Base-by-base conservation (phyloP, 2,888 invertebrate species). In the Sphinx pinastri region DNA sequence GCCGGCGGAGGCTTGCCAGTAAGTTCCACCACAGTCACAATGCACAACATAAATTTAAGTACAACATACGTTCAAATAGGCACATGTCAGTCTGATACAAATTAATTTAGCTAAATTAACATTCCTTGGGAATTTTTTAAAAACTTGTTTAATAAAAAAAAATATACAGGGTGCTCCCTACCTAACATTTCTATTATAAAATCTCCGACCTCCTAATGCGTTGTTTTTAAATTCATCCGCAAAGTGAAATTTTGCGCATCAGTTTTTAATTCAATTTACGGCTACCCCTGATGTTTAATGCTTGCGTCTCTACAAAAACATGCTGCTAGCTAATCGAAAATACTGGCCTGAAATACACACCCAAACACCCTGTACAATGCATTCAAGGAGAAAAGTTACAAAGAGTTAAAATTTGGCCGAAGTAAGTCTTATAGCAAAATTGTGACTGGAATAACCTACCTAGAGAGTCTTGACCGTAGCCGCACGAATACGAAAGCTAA, bases 1-100 rank as follows among this genome's bases (percentile, higher is more conserved):
- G 88, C 88, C 86, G 81, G 86, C 84, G 81, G 77, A 86, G 89
- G 88, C 89, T 81, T 88, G 88, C 86, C 87, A 84, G 81, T 84
- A 76, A 81, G 82, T 86, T 86, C 86, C 81, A 84, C 84, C 80
- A 78, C 78, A 86, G 84, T 80, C 80, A 79, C 78, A 85, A 84
- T 86, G 88, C 89, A 85, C 88, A 83, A 83, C 78, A 87, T 84
- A 79, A 81, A 84, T 81, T 88, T 91, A 92, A 92, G 92, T 92
- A 92, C 92, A 86, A 79, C 77, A 81, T 85, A 85, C 81, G 79
- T 76, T 78, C 79, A 77, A 79, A 78, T 81, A 90, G 86, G 87
- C 88, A 91, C 88, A 83, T 75, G 75, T 88, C 91, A 88, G 88
- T 90, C 86, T 77, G 75, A 79, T 76, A 81, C 79, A 80, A 75